Base-by-base conservation (phyloP, 2,888 invertebrate species). In the Caenorhabditis sinica region DNA sequence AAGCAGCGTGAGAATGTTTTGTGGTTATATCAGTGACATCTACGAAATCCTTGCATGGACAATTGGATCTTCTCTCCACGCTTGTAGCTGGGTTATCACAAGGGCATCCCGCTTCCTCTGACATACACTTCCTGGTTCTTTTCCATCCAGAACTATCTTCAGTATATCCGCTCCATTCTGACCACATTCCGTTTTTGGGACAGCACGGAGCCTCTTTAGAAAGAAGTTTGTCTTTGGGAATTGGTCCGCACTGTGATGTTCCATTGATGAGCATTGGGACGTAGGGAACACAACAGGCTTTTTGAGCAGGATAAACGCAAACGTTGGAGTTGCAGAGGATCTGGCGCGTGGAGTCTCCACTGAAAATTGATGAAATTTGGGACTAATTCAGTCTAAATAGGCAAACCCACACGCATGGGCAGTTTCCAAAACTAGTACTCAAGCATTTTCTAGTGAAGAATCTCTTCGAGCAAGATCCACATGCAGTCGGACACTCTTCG, bases 381-480 rank as follows among this genome's bases (percentile, higher is more conserved):
- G 17, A 5, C 1, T n/a, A 5, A 5, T n/a, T n/a, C n/a, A n/a
- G n/a, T n/a, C n/a, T n/a, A n/a, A n/a, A n/a, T n/a, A n/a, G n/a
- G n/a, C n/a, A 3, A 51, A 36, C 80, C 49, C 28, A 72, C 66
- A 20, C 49, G 68, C 80, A 81, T 6, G 43, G 2, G 40, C 80
- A 81, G 9, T 28, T 61, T 0, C 33, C 58, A 43, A 43, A 66
- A 36, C 23, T 49, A 0, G 61, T 43, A 0, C 72, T 61, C 3
- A 73, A 40, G 28, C 80, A 68, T 23, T 15, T 73, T 23, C 80
- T 72, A 0, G 66, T 56, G 28, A 15, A 56, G 15, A 28, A 56
- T 56, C 28, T 56, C 56, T 56, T 56, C 28, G 25, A 43, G 40
- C 80, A 81, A 6, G 80, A 56, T 49, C 80, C 80, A 60, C 80